These are phyloP conservation scores for Grapholita molesta DNA, from an alignment of 1,140 invertebrate genomes.

Conservation along the genomic window DNA sequence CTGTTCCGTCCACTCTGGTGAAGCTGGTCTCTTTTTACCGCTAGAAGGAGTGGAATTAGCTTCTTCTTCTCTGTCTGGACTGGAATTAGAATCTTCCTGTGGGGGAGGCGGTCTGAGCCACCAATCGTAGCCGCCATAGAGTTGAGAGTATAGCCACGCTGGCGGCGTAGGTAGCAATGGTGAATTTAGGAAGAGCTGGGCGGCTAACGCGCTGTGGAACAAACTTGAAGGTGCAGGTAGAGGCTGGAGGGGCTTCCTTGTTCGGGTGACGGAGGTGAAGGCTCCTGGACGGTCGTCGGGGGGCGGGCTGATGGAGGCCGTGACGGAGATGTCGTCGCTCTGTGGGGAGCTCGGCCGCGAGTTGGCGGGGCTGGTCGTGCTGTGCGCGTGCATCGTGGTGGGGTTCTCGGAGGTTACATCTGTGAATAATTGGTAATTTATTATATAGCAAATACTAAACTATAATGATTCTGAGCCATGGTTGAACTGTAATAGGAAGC, in stretches of 20 bases:
- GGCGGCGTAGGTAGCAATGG: constrained; percentile 84
- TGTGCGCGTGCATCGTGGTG: constrained; percentile 78
- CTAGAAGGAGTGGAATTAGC: constrained; percentile 64
- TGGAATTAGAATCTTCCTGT: constrained; percentile 67
- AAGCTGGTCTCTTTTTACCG: constrained; percentile 67
- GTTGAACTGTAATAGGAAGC: too few relatives aligned
- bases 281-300: constrained; percentile 75
- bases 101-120: constrained; percentile 79
- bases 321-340: constrained; percentile 84
- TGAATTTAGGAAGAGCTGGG: constrained; percentile 84
- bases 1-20: constrained; percentile 64
- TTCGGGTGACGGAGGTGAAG: constrained; percentile 73
- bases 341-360: constrained; percentile 75
- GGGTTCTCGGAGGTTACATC: constrained; percentile 60
- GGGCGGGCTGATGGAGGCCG: constrained; percentile 78
- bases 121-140: constrained; percentile 82
- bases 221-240: constrained; percentile 72
- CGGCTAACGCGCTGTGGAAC: constrained; percentile 83
- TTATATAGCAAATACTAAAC: too few relatives aligned
- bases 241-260: constrained; percentile 68
- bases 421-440: constrained; percentile 31
- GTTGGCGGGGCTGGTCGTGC: constrained; percentile 81
- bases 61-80: constrained; percentile 61
- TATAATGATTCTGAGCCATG: too few relatives aligned
- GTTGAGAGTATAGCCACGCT: constrained; percentile 86